Evolutionary conservation across 2,797 vertebrate genomes (phyloP).

Genomic region (Eurystomus glaucurus): DNA sequence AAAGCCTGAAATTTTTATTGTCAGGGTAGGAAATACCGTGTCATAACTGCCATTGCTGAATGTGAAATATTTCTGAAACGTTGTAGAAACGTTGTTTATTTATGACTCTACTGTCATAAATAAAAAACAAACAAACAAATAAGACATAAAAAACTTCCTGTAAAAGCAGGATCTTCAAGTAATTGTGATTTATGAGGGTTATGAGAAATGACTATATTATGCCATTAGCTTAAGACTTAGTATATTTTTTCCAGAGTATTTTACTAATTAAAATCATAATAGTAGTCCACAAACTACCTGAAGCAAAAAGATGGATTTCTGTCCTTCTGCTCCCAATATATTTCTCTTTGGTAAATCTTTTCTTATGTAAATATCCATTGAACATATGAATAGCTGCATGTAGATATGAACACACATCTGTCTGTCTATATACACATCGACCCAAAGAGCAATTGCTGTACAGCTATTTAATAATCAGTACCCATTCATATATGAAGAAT

Average conservation of each 20-base stretch:
- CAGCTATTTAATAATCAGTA: background rate
- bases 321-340: background rate
- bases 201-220: background rate
- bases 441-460: background rate
- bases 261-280: background rate
- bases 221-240: background rate
- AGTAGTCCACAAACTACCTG: background rate
- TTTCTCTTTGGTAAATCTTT: background rate
- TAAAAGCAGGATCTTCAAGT: background rate
- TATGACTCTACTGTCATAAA: background rate
- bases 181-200: background rate
- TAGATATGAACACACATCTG: background rate
- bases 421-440: accelerated
- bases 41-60: background rate
- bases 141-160: too few relatives aligned
- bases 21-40: background rate
- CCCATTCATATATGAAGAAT: background rate
- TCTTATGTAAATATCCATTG: background rate
- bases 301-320: background rate
- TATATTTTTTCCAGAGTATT: background rate
- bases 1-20: background rate
- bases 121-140: too few relatives aligned
- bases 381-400: background rate
- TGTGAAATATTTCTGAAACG: background rate
- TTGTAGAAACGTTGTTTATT: background rate